Conservation (phyloP, 64 coral and sea anemone species). For the Orbicella faveolata region DNA sequence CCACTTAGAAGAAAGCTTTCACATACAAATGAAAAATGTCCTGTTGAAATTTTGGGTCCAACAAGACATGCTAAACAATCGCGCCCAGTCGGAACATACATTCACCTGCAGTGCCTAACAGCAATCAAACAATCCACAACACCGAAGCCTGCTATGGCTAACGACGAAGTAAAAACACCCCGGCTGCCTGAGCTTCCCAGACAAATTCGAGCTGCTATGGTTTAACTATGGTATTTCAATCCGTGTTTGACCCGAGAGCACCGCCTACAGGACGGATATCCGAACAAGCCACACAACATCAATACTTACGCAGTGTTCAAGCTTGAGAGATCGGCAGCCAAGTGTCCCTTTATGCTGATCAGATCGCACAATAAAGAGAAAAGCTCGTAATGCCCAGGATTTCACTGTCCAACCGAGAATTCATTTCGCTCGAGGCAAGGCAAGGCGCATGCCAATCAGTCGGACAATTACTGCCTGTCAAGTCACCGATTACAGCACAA, state of each 20-base stretch:
- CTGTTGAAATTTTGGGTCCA: conserved; percentile 25
- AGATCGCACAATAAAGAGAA: not conserved
- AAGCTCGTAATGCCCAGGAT: not conserved
- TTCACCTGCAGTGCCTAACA: conserved; percentile 18
- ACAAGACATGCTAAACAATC: conserved; percentile 23
- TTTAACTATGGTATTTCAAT: conserved; percentile 5
- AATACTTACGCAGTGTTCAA: conserved; percentile 29
- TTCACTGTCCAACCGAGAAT: not conserved
- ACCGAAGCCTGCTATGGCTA: not conserved
- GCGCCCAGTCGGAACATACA: not conserved
- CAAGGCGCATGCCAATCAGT: conserved; percentile 37
- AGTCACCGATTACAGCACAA: conserved; percentile 48
- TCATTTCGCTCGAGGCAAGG: conserved; percentile 13
- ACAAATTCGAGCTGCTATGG: conserved; percentile 11
- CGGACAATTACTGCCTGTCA: conserved; percentile 46
- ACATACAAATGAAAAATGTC: conserved; percentile 42
- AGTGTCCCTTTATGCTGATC: not conserved
- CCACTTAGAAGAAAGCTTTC: conserved; percentile 36
- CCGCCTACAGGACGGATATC: conserved; percentile 27
- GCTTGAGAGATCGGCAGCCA: not conserved
- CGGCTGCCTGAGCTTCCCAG: not conserved
- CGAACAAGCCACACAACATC: not conserved
- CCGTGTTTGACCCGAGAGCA: conserved; percentile 15
- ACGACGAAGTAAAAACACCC: not conserved
- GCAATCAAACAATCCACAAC: not conserved